Conservation (phyloP, 2,888 invertebrate genomes). For the Germaria angustata region DNA sequence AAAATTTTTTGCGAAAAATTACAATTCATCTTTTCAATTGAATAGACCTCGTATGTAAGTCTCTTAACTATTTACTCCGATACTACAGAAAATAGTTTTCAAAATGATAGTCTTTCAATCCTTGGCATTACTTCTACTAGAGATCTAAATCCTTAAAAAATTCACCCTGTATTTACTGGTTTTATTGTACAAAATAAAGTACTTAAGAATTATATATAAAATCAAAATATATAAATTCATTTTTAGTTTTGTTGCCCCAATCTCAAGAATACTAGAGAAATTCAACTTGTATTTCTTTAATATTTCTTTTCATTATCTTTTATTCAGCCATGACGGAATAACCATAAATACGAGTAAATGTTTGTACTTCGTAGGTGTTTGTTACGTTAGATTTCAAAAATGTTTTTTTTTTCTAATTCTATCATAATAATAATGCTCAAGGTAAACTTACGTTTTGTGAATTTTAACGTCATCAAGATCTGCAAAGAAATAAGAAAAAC, state of each 20-base stretch:
- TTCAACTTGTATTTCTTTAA: slow-evolving; percentile 8
- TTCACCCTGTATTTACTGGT: not conserved
- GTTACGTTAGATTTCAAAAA: not conserved
- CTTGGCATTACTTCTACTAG: no score
- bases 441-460: slow-evolving; percentile 31
- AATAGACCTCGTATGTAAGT: no score
- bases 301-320: not conserved
- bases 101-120: no score
- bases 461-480: not conserved
- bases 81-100: no score
- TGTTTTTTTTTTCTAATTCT: not conserved
- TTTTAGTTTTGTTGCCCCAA: not conserved
- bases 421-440: slow-evolving; percentile 10
- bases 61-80: no score
- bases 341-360: slow-evolving; percentile 19
- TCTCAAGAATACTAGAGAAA: not conserved
- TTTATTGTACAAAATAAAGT: not conserved
- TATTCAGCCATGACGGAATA: slow-evolving; percentile 11
- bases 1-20: no score
- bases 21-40: no score
- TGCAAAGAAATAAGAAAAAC: slow-evolving; percentile 21
- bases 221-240: slow-evolving; percentile 7
- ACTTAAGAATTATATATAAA: not conserved
- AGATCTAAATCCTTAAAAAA: no score
- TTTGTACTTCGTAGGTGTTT: slow-evolving; percentile 19